phyloP scores from a whole-genome alignment of 2,113 vertebrate genomes.

The Sinocyclocheilus anshuiensis region DNA sequence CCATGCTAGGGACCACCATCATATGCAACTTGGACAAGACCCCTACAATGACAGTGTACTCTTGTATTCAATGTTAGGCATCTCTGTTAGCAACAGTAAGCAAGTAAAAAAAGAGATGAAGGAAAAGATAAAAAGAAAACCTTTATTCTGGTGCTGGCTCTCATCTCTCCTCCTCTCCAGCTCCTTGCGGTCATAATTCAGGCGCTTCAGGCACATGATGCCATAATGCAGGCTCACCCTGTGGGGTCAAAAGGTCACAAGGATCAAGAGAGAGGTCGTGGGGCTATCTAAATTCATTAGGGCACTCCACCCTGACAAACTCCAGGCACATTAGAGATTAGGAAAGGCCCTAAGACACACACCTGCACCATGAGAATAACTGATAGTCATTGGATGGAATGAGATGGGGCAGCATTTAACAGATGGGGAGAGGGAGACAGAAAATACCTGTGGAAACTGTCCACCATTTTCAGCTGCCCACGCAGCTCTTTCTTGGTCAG shows the following conservation, averaged over 20 bases:
- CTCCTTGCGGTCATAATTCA: constrained; percentile 93
- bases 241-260: constrained; percentile 59
- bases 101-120: not conserved
- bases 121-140: constrained; percentile 60
- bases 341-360: constrained; percentile 54
- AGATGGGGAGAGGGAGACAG: not conserved
- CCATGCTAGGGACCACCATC: not conserved
- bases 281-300: constrained; percentile 46
- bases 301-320: constrained; percentile 6
- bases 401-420: constrained; percentile 6
- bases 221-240: constrained; percentile 94
- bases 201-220: constrained; percentile 93
- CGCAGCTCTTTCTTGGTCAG: constrained; percentile 94
- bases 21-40: too few relatives aligned
- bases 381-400: constrained; percentile 24
- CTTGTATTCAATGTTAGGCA: too few relatives aligned
- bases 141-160: constrained; percentile 86
- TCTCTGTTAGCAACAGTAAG: not conserved
- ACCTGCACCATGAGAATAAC: constrained; percentile 46
- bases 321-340: constrained; percentile 16
- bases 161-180: constrained; percentile 88
- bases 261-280: constrained; percentile 30
- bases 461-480: constrained; percentile 81
- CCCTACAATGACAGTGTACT: too few relatives aligned
- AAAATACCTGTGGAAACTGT: constrained; percentile 91